A percentile compares a stretch with the other conserved stretches of the same genome.
phyloP scores from a whole-genome alignment of 2,888 invertebrate genomes.

The Platerodrilus igneus region DNA sequence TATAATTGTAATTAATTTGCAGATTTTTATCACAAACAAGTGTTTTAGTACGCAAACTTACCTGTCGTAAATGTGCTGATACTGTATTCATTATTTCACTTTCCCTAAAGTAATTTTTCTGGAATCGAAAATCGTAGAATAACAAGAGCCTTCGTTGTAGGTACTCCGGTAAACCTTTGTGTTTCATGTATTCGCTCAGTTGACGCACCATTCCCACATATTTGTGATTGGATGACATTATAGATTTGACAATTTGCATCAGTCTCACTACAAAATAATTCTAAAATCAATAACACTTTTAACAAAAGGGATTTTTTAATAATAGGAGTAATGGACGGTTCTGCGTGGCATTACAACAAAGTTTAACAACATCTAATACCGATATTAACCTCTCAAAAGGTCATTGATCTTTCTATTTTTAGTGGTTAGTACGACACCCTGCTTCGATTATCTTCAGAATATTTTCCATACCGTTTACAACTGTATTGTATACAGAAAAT shows the following conservation, averaged over 20 bases:
- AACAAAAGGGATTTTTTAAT: no score
- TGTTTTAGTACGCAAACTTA: no score
- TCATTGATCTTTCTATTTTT: no score
- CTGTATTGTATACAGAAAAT: no score
- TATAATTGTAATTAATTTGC: no score
- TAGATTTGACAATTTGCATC: slow-evolving; percentile 43
- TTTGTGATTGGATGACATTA: slow-evolving; percentile 46
- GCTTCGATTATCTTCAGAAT: no score
- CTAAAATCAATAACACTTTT: no score
- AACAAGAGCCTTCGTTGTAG: slow-evolving; percentile 53
- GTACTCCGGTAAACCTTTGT: slow-evolving; percentile 54
- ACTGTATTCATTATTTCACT: slow-evolving; percentile 52
- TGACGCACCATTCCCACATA: slow-evolving; percentile 54
- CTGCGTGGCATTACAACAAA: slow-evolving; percentile 4
- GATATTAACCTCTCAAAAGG: no score
- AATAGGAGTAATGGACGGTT: no score
- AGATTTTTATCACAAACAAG: background rate
- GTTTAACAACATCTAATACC: no score
- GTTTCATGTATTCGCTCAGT: slow-evolving; percentile 54
- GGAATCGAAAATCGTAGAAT: slow-evolving; percentile 57
- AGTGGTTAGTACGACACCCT: no score
- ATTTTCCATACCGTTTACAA: no score
- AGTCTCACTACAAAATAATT: slow-evolving; percentile 9
- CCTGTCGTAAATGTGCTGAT: slow-evolving; percentile 50
- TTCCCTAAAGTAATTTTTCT: slow-evolving; percentile 56